Evolutionary conservation across 2,113 vertebrate genomes (phyloP), one percentile per base, ranked within the genome.

Genomic region (Tragelaphus strepsiceros): DNA sequence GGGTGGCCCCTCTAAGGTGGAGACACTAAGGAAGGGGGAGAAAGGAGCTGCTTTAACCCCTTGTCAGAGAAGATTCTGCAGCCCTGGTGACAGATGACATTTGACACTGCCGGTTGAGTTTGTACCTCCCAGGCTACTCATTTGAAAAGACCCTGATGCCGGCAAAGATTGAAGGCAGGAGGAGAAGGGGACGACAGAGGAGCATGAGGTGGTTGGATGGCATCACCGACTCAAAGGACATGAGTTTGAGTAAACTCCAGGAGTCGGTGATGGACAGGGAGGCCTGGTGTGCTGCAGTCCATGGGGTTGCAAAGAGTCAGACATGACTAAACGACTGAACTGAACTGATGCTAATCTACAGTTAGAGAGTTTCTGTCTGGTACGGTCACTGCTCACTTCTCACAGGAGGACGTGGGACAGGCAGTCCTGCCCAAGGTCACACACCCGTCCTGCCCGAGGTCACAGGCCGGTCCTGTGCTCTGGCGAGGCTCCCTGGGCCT

Each of bases 331-430:
- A 35, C 6, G 10, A 59, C 46, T 61, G 21, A 62, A 59, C 35
- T 17, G 10, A 46, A 0, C 4, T 10, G 10, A 6, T 1, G n/a
- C 54, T n/a, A 0, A 17, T 30, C 35, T 59, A 1, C 74, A 16
- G 19, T 59, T 9, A 1, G 1, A 1, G 13, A 21, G 56, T 46
- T 53, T 43, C 53, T 39, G 35, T 51, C 59, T 62, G 71, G 21
- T 10, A 12, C 7, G 0, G 32, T 7, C 67, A 13, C 32, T 24
- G 14, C 58, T 22, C 84, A 2, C 24, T 61, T 83, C 39, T 21
- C 49, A 35, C 0, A 2, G 53, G 59, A 92, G 94, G 53, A 35
- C 4, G 21, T 22, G 83, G 30, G 67, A 15, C 9, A 9, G 9
- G 14, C 46, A 24, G 61, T 80, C 30, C 16, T 35, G 86, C 39